phyloP scores from a whole-genome alignment of 2,797 vertebrate genomes.

The Cynopterus sphinx region DNA sequence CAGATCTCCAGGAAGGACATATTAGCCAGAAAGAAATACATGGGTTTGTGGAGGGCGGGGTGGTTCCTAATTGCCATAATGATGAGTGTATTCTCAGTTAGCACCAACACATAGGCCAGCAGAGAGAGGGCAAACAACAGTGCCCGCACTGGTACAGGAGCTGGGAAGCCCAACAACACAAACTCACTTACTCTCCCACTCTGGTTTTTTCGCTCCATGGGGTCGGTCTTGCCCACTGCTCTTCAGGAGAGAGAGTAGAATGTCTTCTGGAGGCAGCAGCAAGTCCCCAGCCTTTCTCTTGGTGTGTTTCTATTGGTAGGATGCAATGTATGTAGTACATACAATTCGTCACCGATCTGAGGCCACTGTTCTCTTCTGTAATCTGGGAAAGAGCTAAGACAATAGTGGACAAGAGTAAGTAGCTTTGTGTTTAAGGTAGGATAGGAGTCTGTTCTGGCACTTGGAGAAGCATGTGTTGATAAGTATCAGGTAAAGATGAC shows the following conservation, averaged over 20 bases:
- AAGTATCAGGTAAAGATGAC: not conserved
- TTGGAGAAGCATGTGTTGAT: not conserved
- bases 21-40: constrained; percentile 80
- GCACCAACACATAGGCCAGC: constrained; percentile 72
- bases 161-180: constrained; percentile 77
- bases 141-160: constrained; percentile 17
- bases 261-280: not conserved
- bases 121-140: constrained; percentile 69
- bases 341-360: not conserved
- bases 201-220: constrained; percentile 68
- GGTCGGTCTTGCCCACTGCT: not conserved
- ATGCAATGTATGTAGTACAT: not conserved
- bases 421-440: not conserved
- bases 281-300: not conserved
- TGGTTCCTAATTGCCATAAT: constrained; percentile 59
- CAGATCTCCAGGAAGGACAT: constrained; percentile 81
- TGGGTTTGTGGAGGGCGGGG: constrained; percentile 77
- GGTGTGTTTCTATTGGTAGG: not conserved
- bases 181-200: constrained; percentile 72
- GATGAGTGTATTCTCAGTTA: constrained; percentile 77
- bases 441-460: not conserved
- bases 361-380: not conserved
- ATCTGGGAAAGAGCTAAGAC: not conserved
- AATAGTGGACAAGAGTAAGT: not conserved
- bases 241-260: not conserved